phyloP scores from a whole-genome alignment of 2,888 invertebrate genomes.

The Imbricaverruca yamaguchii region DNA sequence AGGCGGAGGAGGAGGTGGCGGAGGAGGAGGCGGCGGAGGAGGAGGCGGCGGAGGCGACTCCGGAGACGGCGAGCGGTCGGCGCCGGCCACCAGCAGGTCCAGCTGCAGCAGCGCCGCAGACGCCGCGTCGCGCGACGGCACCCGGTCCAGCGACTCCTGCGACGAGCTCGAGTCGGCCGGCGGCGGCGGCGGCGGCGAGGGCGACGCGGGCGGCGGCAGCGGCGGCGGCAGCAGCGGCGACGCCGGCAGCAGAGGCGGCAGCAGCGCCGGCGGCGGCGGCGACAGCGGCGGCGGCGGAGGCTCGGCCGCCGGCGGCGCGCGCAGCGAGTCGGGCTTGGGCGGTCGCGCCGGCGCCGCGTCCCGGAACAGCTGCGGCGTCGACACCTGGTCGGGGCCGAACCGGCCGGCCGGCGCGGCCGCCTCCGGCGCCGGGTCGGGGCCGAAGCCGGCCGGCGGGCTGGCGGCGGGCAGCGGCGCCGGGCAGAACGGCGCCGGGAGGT shows the following conservation, averaged over 20 bases:
- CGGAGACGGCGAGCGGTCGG: constrained; percentile 50
- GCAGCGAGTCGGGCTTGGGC: constrained; percentile 25
- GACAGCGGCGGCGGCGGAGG: constrained; percentile 41
- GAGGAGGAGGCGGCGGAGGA: constrained; percentile 53
- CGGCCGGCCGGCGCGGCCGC: background rate
- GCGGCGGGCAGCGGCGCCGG: no score
- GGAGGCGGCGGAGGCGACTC: constrained; percentile 45
- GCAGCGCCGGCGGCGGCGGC: constrained; percentile 35
- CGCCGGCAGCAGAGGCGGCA: constrained; percentile 36
- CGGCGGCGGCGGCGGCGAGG: constrained; percentile 14
- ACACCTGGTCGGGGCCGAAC: background rate
- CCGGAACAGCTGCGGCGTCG: background rate
- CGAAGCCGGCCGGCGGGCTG: background rate
- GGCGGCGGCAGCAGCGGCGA: constrained; percentile 36
- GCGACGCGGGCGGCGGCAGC: constrained; percentile 36
- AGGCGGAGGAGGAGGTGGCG: constrained; percentile 40
- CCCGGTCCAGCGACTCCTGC: constrained; percentile 32
- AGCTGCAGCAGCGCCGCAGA: constrained; percentile 53
- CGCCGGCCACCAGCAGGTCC: constrained; percentile 55
- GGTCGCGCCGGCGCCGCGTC: constrained; percentile 7
- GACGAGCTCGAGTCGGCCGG: constrained; percentile 8
- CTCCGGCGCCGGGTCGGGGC: background rate
- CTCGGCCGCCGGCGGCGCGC: constrained; percentile 38
- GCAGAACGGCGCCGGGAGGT: background rate
- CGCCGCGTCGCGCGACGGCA: constrained; percentile 28